phyloP scores from a whole-genome alignment of 92 coral and sea anemone species.

The Pocillopora grandis region DNA sequence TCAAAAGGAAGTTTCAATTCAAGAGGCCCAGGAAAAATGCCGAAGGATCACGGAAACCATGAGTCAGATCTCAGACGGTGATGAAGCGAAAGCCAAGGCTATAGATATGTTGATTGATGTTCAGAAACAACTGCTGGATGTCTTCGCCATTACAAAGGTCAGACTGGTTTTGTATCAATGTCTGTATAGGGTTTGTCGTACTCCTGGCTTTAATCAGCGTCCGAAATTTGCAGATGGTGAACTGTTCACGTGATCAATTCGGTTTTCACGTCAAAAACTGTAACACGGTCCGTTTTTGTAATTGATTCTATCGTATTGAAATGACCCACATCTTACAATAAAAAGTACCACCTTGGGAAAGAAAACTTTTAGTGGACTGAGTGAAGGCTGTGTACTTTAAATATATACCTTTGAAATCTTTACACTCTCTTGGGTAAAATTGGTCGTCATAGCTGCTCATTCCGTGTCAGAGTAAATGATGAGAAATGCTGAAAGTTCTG shows the following conservation, averaged over 20 bases:
- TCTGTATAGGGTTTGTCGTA: not conserved
- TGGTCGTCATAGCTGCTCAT: no score
- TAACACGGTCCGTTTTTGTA: no score
- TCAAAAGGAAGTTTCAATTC: slow-evolving; percentile 59
- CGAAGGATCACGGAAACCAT: slow-evolving; percentile 74
- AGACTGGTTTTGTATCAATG: not conserved
- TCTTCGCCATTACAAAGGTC: slow-evolving; percentile 55
- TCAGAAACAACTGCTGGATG: slow-evolving; percentile 81
- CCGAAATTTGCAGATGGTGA: no score
- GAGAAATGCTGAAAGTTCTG: not conserved
- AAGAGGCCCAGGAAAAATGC: slow-evolving; percentile 73
- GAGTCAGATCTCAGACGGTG: slow-evolving; percentile 46
- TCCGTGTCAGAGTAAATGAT: not conserved
- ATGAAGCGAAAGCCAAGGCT: slow-evolving; percentile 64
- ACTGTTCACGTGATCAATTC: not conserved
- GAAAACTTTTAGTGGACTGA: no score
- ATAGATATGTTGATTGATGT: slow-evolving; percentile 81
- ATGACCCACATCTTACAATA: no score
- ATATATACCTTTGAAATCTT: no score
- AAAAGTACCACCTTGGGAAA: no score
- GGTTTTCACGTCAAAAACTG: not conserved
- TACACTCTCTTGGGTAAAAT: no score
- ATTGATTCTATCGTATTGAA: no score
- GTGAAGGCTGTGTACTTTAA: no score
- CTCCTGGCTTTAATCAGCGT: no score